Percentiles rank a stretch among this genome's conserved stretches.
Evolutionary conservation across 2,888 invertebrate genomes (phyloP).

Genomic region (Drosophila prostipennis): DNA sequence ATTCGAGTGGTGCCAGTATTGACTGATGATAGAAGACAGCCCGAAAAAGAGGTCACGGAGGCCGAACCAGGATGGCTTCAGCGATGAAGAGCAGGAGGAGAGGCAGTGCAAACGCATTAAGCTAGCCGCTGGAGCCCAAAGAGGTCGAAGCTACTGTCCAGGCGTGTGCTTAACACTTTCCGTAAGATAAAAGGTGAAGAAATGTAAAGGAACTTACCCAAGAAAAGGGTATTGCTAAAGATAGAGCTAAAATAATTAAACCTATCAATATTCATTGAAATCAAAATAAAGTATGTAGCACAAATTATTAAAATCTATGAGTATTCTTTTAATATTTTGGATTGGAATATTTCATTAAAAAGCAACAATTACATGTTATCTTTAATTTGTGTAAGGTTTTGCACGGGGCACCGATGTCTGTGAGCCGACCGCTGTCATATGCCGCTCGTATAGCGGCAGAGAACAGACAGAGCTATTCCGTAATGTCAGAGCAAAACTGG

Average conservation of each 20-base stretch:
- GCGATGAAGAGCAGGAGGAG: slow-evolving; percentile 58
- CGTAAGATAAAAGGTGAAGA: neutral
- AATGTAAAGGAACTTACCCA: slow-evolving; percentile 4
- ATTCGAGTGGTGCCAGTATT: slow-evolving; percentile 38
- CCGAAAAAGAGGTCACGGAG: neutral
- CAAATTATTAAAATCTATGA: neutral
- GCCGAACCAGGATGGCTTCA: slow-evolving; percentile 30
- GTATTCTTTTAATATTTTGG: too few relatives aligned
- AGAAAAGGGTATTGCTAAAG: slow-evolving; percentile 3
- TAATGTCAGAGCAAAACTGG: too few relatives aligned
- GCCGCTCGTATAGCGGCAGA: too few relatives aligned
- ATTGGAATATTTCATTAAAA: too few relatives aligned
- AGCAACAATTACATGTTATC: too few relatives aligned
- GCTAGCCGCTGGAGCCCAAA: slow-evolving; percentile 44
- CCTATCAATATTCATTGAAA: neutral
- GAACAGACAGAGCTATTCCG: too few relatives aligned
- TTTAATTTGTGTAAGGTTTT: too few relatives aligned
- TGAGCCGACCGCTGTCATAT: too few relatives aligned
- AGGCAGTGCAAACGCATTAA: slow-evolving; percentile 58
- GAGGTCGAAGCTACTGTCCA: slow-evolving; percentile 39
- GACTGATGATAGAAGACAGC: neutral
- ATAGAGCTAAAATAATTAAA: neutral
- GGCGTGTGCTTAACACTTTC: slow-evolving; percentile 47
- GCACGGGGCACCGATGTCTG: too few relatives aligned
- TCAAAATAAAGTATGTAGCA: slow-evolving; percentile 8